These are phyloP conservation scores for Theristicus caerulescens DNA, from an alignment of 2,113 vertebrate species.

Conservation along the genomic window DNA sequence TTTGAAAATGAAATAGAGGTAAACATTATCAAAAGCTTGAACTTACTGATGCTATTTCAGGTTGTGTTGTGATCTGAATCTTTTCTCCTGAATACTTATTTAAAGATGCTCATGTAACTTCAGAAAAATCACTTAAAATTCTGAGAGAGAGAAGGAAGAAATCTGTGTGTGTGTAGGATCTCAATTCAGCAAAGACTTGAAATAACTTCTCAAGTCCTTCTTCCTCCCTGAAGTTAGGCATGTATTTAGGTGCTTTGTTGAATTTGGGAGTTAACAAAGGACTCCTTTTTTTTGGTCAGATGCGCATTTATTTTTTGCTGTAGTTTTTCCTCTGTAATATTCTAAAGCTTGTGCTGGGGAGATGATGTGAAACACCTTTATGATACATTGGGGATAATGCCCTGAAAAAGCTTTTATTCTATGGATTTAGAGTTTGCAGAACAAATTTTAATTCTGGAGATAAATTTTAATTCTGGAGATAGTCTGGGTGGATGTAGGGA, in stretches of 20 bases:
- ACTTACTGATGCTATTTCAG: not conserved
- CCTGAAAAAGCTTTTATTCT: not conserved
- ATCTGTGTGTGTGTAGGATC: not conserved
- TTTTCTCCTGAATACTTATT: not conserved
- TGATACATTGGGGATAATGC: not conserved
- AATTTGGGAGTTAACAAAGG: not conserved
- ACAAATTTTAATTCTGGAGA: not conserved
- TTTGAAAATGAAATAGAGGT: constrained; percentile 13
- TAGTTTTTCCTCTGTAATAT: not conserved
- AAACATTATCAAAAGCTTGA: constrained; percentile 7
- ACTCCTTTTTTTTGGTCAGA: not conserved
- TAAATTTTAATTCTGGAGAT: not conserved
- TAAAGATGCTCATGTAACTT: not conserved
- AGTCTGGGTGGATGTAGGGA: not conserved
- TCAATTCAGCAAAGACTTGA: not conserved
- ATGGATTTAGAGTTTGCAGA: not conserved
- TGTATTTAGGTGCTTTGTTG: not conserved
- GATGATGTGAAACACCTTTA: not conserved
- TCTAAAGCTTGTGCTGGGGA: not conserved
- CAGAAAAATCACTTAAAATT: not conserved
- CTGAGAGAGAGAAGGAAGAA: not conserved
- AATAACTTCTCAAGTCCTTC: not conserved
- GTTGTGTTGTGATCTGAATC: not conserved
- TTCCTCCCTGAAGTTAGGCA: not conserved
- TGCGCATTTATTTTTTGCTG: not conserved